Base-by-base conservation (phyloP, 2,888 invertebrate species). In the Spialia ferax region DNA sequence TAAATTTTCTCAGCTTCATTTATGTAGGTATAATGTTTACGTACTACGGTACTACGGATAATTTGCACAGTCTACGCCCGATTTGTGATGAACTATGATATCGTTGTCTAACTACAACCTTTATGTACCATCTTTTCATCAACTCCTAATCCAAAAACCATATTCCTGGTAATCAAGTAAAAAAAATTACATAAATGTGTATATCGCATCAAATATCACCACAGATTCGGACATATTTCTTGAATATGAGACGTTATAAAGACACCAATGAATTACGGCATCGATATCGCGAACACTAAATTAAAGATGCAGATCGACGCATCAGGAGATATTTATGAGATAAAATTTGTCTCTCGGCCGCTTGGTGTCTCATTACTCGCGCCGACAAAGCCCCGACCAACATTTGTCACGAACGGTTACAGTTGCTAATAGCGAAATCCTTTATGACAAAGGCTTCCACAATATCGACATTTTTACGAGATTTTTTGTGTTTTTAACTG, bases 291-390 rank as follows among this genome's bases (percentile, higher is more conserved):
- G 77, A 80, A 79, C 80, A 81, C 83, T 88, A 86, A 88, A 90
- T 89, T 89, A 89, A 88, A 83, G 83, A 84, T 81, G 83, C 85
- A 85, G 85, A 89, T 91, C 88, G 87, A 86, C 85, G 86, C 87
- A 85, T 87, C 87, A 80, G 79, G 79, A 80, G 86, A 89, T 87
- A 92, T 91, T 92, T 92, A 90, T 89, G 90, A 82, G 85, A 82
- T 86, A 84, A 67, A 91, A 93, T 92, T 92, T 92, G 91, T 92
- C 89, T 85, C 83, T 78, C 79, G 79, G 79, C 82, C 80, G 85
- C 82, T 74, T 80, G 79, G 83, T 77, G 87, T 87, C 89, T 90
- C 89, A 91, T 92, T 92, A 90, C 81, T 69, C 80, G 72, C 73
- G 86, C 92, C 92, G 92, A 91, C 92, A 93, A 92, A 92, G 91